Percentiles rank a stretch among this genome's conserved stretches.
Evolutionary conservation across 92 coral and sea anemone species (phyloP).

Genomic region (Galaxea fascicularis): DNA sequence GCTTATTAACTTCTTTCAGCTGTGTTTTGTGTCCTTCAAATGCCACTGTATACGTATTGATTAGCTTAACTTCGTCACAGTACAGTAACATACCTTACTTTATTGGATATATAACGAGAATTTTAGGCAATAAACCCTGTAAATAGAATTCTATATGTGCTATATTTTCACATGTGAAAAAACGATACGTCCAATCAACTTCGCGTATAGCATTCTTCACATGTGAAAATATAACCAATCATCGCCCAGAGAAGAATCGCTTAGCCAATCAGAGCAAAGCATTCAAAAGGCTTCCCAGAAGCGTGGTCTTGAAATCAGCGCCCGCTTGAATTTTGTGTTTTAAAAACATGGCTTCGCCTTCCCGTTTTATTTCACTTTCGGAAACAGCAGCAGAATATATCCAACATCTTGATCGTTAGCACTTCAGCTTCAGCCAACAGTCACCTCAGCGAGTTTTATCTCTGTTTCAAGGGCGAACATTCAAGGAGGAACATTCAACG

Average conservation of each 20-base stretch:
- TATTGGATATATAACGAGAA: too few relatives aligned
- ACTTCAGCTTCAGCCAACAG: neutral
- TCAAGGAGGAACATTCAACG: constrained; percentile 8
- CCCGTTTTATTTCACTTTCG: constrained; percentile 7
- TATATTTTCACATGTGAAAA: too few relatives aligned
- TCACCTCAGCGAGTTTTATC: neutral
- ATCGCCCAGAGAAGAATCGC: neutral
- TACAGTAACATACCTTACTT: too few relatives aligned
- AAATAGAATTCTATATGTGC: too few relatives aligned
- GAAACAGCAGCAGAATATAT: constrained; percentile 9
- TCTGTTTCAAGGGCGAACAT: constrained; percentile 11
- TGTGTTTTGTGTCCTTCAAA: too few relatives aligned
- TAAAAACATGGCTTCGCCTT: constrained; percentile 17
- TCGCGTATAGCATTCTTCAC: neutral
- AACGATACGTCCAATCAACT: too few relatives aligned
- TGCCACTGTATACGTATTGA: too few relatives aligned
- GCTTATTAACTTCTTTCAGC: too few relatives aligned
- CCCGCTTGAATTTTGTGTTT: constrained; percentile 11
- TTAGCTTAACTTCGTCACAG: too few relatives aligned
- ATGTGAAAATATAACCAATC: neutral
- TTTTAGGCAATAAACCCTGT: too few relatives aligned
- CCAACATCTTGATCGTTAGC: neutral
- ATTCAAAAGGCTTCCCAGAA: neutral
- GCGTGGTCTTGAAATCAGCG: neutral
- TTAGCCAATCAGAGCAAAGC: constrained; percentile 7